These are phyloP conservation scores for Bergia sp. DNA, from an alignment of 92 coral and sea anemone species.

Conservation along the genomic window DNA sequence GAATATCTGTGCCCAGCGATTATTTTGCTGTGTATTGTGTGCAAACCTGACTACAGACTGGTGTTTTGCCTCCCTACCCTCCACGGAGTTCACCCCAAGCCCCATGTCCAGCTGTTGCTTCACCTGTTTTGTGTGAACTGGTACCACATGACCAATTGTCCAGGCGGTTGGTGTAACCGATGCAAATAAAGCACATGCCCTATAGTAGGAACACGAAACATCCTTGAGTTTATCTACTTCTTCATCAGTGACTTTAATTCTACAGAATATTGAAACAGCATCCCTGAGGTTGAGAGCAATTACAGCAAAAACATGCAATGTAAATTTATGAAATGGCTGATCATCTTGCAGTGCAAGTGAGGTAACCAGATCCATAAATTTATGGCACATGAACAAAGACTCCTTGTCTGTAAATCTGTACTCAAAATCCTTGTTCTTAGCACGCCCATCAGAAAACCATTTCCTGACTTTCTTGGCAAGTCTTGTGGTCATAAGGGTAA, in stretches of 20 bases:
- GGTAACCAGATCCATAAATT: constrained; percentile 52
- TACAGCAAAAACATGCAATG: constrained; percentile 55
- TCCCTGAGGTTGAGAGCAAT: constrained; percentile 62
- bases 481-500: constrained; percentile 54
- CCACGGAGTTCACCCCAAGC: constrained; percentile 56
- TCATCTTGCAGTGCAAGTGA: constrained; percentile 56
- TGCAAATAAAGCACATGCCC: constrained; percentile 59
- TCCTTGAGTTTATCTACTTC: constrained; percentile 38
- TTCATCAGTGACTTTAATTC: constrained; percentile 55
- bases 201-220: constrained; percentile 38
- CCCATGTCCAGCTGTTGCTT: constrained; percentile 51
- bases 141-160: constrained; percentile 61
- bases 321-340: constrained; percentile 51
- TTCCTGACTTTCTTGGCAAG: constrained; percentile 67
- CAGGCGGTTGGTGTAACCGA: constrained; percentile 63
- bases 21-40: constrained; percentile 53
- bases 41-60: constrained; percentile 60
- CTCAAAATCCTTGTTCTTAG: constrained; percentile 49
- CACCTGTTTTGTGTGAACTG: constrained; percentile 56
- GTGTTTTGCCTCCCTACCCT: constrained; percentile 62
- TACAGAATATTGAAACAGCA: constrained; percentile 62
- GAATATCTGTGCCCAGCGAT: constrained; percentile 64
- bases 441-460: constrained; percentile 65
- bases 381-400: constrained; percentile 54
- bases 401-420: constrained; percentile 71